Base-by-base conservation (phyloP, 92 coral and sea anemone genomes). In the Pocillopora meandrina region DNA sequence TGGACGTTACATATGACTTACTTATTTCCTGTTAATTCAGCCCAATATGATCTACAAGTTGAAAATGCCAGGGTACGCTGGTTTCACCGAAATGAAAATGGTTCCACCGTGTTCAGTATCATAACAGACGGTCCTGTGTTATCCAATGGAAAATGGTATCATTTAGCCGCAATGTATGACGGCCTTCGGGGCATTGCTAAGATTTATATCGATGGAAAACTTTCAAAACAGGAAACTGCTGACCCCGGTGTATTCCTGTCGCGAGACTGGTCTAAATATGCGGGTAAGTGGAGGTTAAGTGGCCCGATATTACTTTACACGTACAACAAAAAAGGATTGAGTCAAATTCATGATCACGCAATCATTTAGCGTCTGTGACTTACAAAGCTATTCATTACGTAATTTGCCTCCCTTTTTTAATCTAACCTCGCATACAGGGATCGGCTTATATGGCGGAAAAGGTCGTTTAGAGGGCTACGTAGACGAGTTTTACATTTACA, bases 181-280 rank as follows among this genome's bases (percentile, higher is more conserved):
- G 99, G 96, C 16, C 87, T 91, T 34, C 78, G 92, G 58, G 99
- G 99, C 8, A 89, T 66, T 56, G 92, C 98, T 14, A 92, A 90
- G 85, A 83, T 97, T 68, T 97, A 87, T 63, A 78, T 95, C 71
- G 90, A 97, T 59, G 99, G 99, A 12, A 90, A 88, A 73, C 78
- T 97, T 57, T 79, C 62, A 56, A 97, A 94, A 75, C 90, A 97
- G 69, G 99, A 92, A 69, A 81, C 67, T 47, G 89, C 93, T 63
- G 99, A 97, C 76, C 93, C 98, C 1, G 99, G 99, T 0, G 97
- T 95, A 61, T 93, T 90, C 66, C 86, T 97, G 78, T 97, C 99
- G 19, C 74, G 90, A 19, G 99, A 97, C 75, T 97, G 99, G 99
- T 93, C 95, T 42, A 90, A 87, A 77, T 97, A 92, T 82, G 94